A percentile compares a stretch with the other conserved stretches of the same genome.
phyloP scores from a whole-genome alignment of 2,888 invertebrate genomes.

The Pterostichus niger region DNA sequence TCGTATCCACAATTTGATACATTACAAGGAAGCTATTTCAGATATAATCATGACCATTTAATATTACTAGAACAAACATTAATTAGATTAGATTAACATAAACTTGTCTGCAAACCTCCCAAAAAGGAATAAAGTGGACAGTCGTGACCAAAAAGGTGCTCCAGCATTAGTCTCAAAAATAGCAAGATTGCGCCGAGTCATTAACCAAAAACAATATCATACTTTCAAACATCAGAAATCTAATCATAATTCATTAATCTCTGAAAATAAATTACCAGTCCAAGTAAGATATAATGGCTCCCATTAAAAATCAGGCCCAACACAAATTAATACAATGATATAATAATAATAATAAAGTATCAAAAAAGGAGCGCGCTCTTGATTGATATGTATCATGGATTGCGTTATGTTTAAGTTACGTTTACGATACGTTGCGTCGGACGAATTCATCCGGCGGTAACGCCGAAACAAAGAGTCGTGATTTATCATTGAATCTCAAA shows the following conservation, averaged over 20 bases:
- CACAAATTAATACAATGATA: slow-evolving; percentile 53
- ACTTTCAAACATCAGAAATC: slow-evolving; percentile 45
- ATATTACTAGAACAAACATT: background rate
- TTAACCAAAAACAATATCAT: slow-evolving; percentile 48
- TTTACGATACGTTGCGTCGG: slow-evolving; percentile 3
- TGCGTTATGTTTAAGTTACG: slow-evolving; percentile 6
- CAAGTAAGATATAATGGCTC: slow-evolving; percentile 33
- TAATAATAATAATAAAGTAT: slow-evolving; percentile 32
- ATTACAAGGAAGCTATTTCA: background rate
- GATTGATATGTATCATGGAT: slow-evolving; percentile 31
- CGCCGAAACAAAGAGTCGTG: slow-evolving; percentile 37
- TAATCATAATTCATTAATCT: slow-evolving; percentile 58
- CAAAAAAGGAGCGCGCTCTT: slow-evolving; percentile 29
- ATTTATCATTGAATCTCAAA: slow-evolving; percentile 29
- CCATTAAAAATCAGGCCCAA: slow-evolving; percentile 28
- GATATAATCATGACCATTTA: background rate
- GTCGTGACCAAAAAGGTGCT: slow-evolving; percentile 6
- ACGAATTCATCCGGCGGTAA: slow-evolving; percentile 12
- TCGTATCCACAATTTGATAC: too few species aligned
- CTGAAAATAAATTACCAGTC: slow-evolving; percentile 42
- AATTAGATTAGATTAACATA: slow-evolving; percentile 14
- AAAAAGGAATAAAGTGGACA: slow-evolving; percentile 37
- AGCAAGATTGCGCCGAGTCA: slow-evolving; percentile 16
- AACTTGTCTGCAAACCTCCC: background rate
- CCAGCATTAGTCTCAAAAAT: slow-evolving; percentile 27